Evolutionary conservation across 2,113 vertebrate species (phyloP).

Genomic region (Phoenicopterus ruber): DNA sequence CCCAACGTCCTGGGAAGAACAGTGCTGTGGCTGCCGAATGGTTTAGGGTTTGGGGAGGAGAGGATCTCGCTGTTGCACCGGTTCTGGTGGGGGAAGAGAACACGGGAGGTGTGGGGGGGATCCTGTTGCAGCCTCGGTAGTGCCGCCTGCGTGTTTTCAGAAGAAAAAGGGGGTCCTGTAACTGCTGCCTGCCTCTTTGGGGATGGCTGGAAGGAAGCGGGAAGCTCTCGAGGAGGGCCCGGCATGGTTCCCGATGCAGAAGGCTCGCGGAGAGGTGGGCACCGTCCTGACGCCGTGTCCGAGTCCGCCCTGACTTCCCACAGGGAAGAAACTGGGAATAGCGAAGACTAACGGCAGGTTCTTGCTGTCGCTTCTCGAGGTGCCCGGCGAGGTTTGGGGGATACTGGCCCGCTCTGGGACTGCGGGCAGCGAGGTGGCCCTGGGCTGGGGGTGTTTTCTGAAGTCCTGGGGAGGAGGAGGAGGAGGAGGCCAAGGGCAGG

Average conservation of each 20-base stretch:
- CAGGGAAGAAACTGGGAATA: background rate
- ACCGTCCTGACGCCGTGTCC: rapidly evolving
- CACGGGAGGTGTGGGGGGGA: rapidly evolving
- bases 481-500: background rate
- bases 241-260: no score
- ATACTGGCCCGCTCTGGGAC: background rate
- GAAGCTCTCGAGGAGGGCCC: background rate
- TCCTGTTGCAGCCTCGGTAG: background rate
- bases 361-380: background rate
- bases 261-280: background rate
- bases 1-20: background rate
- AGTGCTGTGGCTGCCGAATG: rapidly evolving
- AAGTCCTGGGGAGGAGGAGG: background rate
- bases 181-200: rapidly evolving
- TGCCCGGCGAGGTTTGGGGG: rapidly evolving
- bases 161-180: background rate
- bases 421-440: background rate
- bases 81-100: background rate
- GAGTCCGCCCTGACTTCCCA: background rate
- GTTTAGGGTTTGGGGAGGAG: background rate
- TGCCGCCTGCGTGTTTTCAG: background rate
- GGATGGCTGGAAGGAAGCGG: rapidly evolving
- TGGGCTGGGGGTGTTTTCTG: background rate
- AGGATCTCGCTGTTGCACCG: rapidly evolving
- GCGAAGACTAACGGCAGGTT: rapidly evolving